Base-by-base conservation (phyloP, 2,888 invertebrate species). In the Campoletis raptor region DNA sequence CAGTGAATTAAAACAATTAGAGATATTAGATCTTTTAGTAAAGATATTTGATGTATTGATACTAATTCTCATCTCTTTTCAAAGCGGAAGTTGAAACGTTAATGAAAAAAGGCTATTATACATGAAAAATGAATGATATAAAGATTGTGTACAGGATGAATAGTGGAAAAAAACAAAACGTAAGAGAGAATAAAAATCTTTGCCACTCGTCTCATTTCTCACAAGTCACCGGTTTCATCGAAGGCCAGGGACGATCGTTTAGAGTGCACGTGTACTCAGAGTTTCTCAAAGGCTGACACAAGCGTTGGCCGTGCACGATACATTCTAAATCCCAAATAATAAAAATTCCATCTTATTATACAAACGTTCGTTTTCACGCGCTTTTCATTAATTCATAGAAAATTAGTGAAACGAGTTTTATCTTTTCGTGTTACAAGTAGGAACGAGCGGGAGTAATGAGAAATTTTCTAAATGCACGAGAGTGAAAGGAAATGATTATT, bases 211-310 rank as follows among this genome's bases (percentile, higher is more conserved):
- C 48, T 40, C 37, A n/a, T 66, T 30, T 77, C 30, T 77, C 76
- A 40, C 76, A n/a, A 42, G 24, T 15, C 61, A 10, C 54, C 36
- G 18, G 69, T 54, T 52, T 57, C 40, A 42, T 80, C 79, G 69
- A 80, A 80, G 79, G 79, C 79, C 79, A 80, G 79, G 69, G 79
- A 57, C 69, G 42, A 57, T n/a, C 30, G 57, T 57, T 42, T 10
- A 10, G 54, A 70, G 79, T 80, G 79, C 79, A 70, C 36, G 70
- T 61, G 79, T 21, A 80, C 79, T 52, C 64, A 6, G 21, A 66
- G n/a, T 66, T 77, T 24, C 45, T 61, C 15, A 61, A 61, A 61
- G 8, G 61, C 61, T 61, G 30, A 30, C 30, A 61, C 61, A 61
- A 30, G 15, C 1, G 4, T 4, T 30, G 15, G 61, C 24, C 12